Conservation (phyloP, 1,140 invertebrate genomes). For the Hylaeus volcanicus region DNA sequence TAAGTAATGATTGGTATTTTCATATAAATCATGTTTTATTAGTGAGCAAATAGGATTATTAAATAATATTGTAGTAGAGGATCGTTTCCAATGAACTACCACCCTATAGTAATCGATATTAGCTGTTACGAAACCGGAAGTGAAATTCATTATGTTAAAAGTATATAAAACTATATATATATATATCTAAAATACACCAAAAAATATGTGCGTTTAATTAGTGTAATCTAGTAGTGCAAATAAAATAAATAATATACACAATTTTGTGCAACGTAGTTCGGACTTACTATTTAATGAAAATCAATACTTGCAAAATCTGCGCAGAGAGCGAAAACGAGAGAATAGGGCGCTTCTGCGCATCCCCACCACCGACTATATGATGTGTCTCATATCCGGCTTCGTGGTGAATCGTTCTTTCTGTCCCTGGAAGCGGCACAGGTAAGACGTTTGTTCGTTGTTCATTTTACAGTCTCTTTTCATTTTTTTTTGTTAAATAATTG, state of each 20-base stretch:
- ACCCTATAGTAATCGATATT: no score
- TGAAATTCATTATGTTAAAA: not conserved
- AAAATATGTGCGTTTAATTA: not conserved
- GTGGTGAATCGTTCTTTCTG: conserved; percentile 70
- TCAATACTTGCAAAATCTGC: conserved; percentile 25
- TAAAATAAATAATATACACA: not conserved
- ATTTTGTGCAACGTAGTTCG: conserved; percentile 13
- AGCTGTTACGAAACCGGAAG: not conserved
- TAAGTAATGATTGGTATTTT: no score
- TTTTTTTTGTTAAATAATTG: not conserved
- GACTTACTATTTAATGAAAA: not conserved
- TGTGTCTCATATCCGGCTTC: conserved; percentile 43
- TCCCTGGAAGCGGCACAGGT: conserved; percentile 73
- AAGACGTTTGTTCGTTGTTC: conserved; percentile 48
- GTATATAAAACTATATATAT: not conserved
- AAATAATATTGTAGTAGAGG: not conserved
- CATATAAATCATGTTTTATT: no score
- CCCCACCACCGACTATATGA: conserved; percentile 23
- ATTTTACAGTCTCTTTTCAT: not conserved
- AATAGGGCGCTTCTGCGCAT: conserved; percentile 12
- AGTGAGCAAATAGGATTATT: no score
- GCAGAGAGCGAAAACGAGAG: not conserved
- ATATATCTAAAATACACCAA: not conserved
- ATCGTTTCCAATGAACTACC: not conserved
- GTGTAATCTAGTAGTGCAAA: not conserved